Percentiles rank a stretch among this genome's conserved stretches.
phyloP scores from a whole-genome alignment of 2,888 invertebrate genomes.

The Bellardia bayeri region DNA sequence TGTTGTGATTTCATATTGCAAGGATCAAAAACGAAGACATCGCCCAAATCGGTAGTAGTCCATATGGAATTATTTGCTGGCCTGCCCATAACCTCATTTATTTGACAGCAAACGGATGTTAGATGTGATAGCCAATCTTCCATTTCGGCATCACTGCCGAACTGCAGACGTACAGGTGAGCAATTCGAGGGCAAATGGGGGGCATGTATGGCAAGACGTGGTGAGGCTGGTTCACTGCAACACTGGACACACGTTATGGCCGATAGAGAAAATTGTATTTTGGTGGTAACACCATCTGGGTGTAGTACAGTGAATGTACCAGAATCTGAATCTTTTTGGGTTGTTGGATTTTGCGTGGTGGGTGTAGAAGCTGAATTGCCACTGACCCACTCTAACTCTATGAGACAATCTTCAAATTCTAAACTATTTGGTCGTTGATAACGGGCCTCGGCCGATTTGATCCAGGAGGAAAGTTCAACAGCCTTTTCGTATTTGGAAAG shows the following conservation, averaged over 20 bases:
- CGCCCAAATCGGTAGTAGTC: slow-evolving; percentile 91
- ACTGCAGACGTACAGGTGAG: slow-evolving; percentile 89
- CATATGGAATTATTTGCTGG: slow-evolving; percentile 91
- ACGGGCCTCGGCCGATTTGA: slow-evolving; percentile 92
- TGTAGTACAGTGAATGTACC: slow-evolving; percentile 91
- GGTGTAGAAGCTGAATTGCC: slow-evolving; percentile 64
- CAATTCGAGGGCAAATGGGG: slow-evolving; percentile 85
- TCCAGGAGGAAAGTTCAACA: slow-evolving; percentile 93
- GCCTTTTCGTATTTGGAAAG: slow-evolving; percentile 89
- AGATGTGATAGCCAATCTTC: slow-evolving; percentile 95
- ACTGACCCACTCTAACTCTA: slow-evolving; percentile 93
- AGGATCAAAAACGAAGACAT: slow-evolving; percentile 93
- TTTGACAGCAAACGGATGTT: slow-evolving; percentile 90
- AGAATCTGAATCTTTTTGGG: slow-evolving; percentile 87
- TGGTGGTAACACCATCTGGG: slow-evolving; percentile 90
- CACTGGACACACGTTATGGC: slow-evolving; percentile 91
- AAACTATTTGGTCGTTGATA: slow-evolving; percentile 85
- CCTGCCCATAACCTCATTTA: slow-evolving; percentile 88
- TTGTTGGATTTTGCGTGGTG: slow-evolving; percentile 70
- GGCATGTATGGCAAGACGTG: slow-evolving; percentile 90
- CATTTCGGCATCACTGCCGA: slow-evolving; percentile 92
- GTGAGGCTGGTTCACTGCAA: slow-evolving; percentile 92
- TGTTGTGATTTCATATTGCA: slow-evolving; percentile 86
- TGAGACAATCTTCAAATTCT: slow-evolving; percentile 89
- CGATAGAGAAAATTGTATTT: slow-evolving; percentile 89